A percentile compares a stretch with the other conserved stretches of the same genome.
Evolutionary conservation across 2,888 invertebrate species (phyloP).

Genomic region (Drosophila aldrichi): DNA sequence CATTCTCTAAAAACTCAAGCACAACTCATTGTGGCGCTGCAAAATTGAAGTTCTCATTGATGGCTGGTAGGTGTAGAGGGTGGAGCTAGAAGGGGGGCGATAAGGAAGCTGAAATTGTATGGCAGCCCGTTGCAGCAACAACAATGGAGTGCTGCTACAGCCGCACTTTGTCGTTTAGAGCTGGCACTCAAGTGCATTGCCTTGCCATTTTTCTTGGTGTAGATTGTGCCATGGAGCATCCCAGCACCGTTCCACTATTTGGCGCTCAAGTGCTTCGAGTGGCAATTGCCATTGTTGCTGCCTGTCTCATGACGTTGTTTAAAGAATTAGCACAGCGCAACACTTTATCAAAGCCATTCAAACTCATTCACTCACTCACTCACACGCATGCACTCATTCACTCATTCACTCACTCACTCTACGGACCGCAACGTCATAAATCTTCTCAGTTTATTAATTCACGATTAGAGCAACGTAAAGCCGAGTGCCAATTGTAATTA

Average conservation of each 20-base stretch:
- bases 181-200: conserved; percentile 65
- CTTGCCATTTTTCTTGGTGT: conserved; percentile 44
- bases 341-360: conserved; percentile 47
- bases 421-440: conserved; percentile 56
- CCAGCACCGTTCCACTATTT: conserved; percentile 2
- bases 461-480: conserved; percentile 62
- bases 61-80: background rate
- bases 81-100: conserved; percentile 37
- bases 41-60: conserved; percentile 74
- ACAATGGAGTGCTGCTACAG: conserved; percentile 53
- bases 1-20: conserved; percentile 60
- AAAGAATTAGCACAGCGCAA: conserved; percentile 49
- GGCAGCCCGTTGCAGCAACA: conserved; percentile 61
- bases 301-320: conserved; percentile 48
- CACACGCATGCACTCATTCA: background rate
- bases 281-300: conserved; percentile 63
- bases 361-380: conserved; percentile 11
- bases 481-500: conserved; percentile 70
- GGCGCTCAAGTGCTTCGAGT: conserved; percentile 49
- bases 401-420: conserved; percentile 10
- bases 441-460: conserved; percentile 73
- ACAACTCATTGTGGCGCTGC: conserved; percentile 65
- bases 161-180: conserved; percentile 65
- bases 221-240: conserved; percentile 45
- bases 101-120: conserved; percentile 74